Conservation (phyloP, 2,113 vertebrate genomes). For the Scalopus aquaticus region DNA sequence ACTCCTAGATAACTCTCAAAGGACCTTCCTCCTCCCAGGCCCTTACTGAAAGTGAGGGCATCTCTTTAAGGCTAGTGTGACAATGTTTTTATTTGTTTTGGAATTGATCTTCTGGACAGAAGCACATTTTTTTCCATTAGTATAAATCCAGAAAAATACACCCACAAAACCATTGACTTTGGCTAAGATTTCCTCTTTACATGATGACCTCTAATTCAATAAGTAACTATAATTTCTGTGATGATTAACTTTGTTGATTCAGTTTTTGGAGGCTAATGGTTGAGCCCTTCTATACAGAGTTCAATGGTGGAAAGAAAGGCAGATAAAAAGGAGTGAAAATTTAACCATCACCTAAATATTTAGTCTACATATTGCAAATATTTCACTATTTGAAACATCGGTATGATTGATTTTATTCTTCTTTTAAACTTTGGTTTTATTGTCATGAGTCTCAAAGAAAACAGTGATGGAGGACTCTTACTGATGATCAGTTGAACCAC, state of each 20-base stretch:
- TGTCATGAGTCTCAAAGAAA: neutral
- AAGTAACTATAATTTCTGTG: conserved; percentile 24
- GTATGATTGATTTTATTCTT: conserved; percentile 12
- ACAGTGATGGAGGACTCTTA: neutral
- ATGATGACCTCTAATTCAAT: conserved; percentile 33
- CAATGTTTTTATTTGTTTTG: conserved; percentile 74
- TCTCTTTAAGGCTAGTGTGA: conserved; percentile 57
- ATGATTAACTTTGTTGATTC: conserved; percentile 27
- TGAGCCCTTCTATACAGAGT: neutral
- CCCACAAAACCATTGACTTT: conserved; percentile 61
- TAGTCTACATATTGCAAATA: neutral
- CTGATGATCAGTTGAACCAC: neutral
- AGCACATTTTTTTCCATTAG: conserved; percentile 54
- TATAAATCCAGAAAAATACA: conserved; percentile 62
- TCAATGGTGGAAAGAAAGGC: conserved; percentile 18
- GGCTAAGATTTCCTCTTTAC: neutral
- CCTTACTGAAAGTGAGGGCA: conserved; percentile 69
- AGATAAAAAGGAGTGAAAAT: neutral
- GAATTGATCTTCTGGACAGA: conserved; percentile 68
- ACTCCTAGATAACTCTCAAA: conserved; percentile 61
- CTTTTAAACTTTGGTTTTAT: conserved; percentile 41
- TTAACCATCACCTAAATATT: conserved; percentile 7
- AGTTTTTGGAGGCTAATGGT: neutral
- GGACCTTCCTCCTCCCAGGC: conserved; percentile 43
- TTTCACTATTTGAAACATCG: neutral